These are phyloP conservation scores for Atta cephalotes DNA, from an alignment of 1,140 invertebrate genomes.

Conservation along the genomic window DNA sequence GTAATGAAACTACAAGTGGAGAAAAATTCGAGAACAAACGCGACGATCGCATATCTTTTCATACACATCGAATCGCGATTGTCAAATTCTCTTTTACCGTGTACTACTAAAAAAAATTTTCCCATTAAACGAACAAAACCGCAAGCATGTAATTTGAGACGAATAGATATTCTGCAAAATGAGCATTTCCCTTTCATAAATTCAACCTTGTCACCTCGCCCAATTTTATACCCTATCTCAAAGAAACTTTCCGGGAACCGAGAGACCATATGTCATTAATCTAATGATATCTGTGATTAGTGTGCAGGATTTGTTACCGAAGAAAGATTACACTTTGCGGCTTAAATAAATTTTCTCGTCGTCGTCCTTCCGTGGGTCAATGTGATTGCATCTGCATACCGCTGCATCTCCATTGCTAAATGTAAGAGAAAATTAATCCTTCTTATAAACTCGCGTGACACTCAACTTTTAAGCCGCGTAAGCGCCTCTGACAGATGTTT, in stretches of 20 bases:
- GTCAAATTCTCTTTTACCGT: neutral
- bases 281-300: constrained; percentile 63
- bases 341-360: constrained; percentile 63
- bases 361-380: constrained; percentile 25
- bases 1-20: constrained; percentile 17
- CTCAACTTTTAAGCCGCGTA: constrained; percentile 13
- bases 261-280: constrained; percentile 53
- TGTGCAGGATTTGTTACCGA: constrained; percentile 47
- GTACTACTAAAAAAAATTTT: neutral
- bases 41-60: neutral
- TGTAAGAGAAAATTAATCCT: constrained; percentile 64
- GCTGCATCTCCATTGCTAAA: constrained; percentile 22
- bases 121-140: neutral
- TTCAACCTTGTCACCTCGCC: neutral
- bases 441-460: constrained; percentile 57
- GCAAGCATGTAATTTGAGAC: constrained; percentile 1
- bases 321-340: constrained; percentile 53
- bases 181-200: neutral
- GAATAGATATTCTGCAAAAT: neutral
- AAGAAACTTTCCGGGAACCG: neutral
- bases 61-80: neutral
- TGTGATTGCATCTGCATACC: constrained; percentile 49
- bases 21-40: constrained; percentile 5
- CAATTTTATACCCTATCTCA: neutral
- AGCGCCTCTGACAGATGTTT: constrained; percentile 20